Evolutionary conservation across 1,140 invertebrate genomes (phyloP), one percentile per base, ranked within the genome.

Genomic region (Nasonia vitripennis): DNA sequence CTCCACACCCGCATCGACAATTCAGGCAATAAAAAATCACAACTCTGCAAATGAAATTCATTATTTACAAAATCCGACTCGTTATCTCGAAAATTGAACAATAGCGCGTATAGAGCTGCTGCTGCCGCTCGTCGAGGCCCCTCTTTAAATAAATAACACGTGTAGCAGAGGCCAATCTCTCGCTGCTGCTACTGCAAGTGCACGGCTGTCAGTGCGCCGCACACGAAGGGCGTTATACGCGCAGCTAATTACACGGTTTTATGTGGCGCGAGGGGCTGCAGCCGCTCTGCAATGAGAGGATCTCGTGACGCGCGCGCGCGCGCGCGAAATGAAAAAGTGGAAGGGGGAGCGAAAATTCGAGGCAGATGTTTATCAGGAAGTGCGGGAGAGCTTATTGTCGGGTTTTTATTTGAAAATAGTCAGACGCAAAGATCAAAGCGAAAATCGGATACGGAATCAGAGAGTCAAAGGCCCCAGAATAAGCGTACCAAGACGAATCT

Each of bases 121-220:
- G 14, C 41, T 51, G 48, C 55, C n/a, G 55, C 55, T 62, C 55
- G 55, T n/a, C 17, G 55, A 51, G 55, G 3, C 55, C 55, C 55
- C 55, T 62, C 55, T 62, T 62, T 62, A 62, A 62, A 62, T 62
- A 62, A 62, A 62, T 62, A 62, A 62, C 55, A 62, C 55, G 55
- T 62, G 55, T 62, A 62, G 55, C 17, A 62, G 20, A 4, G 55
- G 55, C 55, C 55, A 62, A 62, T 62, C 55, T 62, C 55, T 62
- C 55, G 55, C 55, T 62, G 34, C 34, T n/a, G 55, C 20, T 62
- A 20, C 12, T n/a, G 55, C 55, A 62, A 62, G 55, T 62, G 55
- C 55, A 62, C 51, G 55, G 55, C 20, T 62, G 55, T 62, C 17
- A 17, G 55, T 55, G 51, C 5, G 14, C 51, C 51, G 17, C 51